These are phyloP conservation scores for Timema cristinae DNA, from an alignment of 2,888 invertebrate genomes.

Conservation along the genomic window DNA sequence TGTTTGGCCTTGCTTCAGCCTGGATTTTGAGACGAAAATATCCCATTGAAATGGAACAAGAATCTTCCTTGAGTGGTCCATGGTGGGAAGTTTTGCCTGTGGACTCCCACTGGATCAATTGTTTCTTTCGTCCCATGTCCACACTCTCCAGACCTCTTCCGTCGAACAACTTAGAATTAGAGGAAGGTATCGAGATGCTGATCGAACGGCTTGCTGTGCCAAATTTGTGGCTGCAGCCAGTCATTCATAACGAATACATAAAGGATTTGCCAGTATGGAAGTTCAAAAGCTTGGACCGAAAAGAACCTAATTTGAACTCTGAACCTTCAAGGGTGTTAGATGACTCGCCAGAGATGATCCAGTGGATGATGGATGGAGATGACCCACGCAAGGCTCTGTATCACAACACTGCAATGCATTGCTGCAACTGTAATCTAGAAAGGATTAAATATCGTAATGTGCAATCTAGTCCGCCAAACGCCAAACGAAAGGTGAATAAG, in stretches of 20 bases:
- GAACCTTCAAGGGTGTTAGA: neutral
- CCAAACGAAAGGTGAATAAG: constrained; percentile 7
- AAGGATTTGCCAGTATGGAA: constrained; percentile 48
- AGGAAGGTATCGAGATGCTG: constrained; percentile 42
- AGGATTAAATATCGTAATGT: constrained; percentile 10
- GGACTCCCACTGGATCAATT: constrained; percentile 39
- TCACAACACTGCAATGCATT: neutral
- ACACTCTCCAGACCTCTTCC: constrained; percentile 37
- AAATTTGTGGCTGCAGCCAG: constrained; percentile 46
- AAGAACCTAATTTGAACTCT: neutral
- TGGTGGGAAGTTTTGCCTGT: constrained; percentile 45
- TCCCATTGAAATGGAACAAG: constrained; percentile 19
- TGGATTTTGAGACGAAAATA: constrained; percentile 27
- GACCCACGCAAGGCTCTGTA: constrained; percentile 20
- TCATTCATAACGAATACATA: constrained; percentile 47
- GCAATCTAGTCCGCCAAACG: constrained; percentile 10
- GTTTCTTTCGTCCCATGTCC: constrained; percentile 40
- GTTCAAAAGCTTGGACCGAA: constrained; percentile 31
- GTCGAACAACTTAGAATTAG: constrained; percentile 39
- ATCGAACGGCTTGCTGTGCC: constrained; percentile 46
- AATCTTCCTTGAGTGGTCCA: constrained; percentile 31
- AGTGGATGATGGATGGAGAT: constrained; percentile 31
- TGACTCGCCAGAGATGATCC: constrained; percentile 25
- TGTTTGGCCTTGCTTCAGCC: constrained; percentile 33
- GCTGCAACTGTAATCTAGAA: constrained; percentile 15